Conservation (phyloP, 1,140 invertebrate species). For the Heliconius eleuchia region DNA sequence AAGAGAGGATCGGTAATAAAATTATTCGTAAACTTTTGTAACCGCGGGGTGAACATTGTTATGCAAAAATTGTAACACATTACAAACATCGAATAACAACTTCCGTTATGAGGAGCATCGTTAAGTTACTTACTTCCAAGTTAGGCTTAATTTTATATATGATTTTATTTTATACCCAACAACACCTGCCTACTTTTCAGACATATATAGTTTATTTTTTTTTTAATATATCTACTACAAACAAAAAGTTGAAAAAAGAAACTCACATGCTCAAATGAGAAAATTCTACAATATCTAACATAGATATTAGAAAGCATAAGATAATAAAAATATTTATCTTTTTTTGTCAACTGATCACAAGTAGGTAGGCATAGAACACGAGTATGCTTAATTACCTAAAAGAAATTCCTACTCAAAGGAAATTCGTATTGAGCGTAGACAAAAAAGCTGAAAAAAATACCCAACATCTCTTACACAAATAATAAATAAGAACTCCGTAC, state of each 20-base stretch:
- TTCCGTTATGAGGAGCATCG: not conserved
- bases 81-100: conserved; percentile 4
- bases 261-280: too few species aligned
- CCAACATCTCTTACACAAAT: not conserved
- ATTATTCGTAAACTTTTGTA: not conserved
- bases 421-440: not conserved
- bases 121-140: not conserved
- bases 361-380: too few species aligned
- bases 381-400: not conserved
- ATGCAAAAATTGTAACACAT: conserved; percentile 3
- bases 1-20: not conserved
- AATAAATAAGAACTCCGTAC: not conserved
- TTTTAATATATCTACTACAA: too few species aligned
- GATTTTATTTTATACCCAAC: not conserved
- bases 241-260: too few species aligned
- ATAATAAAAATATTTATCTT: too few species aligned
- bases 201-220: too few species aligned
- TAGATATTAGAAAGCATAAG: too few species aligned
- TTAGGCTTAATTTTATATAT: not conserved
- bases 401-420: not conserved
- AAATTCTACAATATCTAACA: too few species aligned
- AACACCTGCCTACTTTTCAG: not conserved
- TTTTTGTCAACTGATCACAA: too few species aligned
- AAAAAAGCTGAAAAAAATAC: not conserved
- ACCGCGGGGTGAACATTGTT: not conserved